Evolutionary conservation across 2,797 vertebrate species (phyloP).

Genomic region (Synanceia verrucosa): DNA sequence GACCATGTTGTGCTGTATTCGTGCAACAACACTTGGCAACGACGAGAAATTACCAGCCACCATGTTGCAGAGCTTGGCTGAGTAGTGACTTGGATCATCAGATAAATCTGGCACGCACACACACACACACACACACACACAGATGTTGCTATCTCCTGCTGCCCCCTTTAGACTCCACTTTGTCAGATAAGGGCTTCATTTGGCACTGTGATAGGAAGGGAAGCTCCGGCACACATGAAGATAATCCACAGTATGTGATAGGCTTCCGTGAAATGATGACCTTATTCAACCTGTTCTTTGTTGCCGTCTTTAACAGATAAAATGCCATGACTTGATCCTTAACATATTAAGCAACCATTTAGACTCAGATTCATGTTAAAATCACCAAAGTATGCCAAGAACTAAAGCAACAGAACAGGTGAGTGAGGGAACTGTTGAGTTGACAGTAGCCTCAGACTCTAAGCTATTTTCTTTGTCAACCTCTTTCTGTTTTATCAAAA

Average conservation of each 20-base stretch:
- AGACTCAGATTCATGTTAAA: background rate
- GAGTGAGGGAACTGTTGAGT: background rate
- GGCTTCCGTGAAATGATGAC: conserved; percentile 33
- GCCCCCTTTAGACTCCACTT: conserved; percentile 58
- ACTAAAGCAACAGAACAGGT: background rate
- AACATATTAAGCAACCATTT: too few relatives aligned
- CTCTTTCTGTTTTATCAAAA: conserved; percentile 5
- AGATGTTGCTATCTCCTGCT: conserved; percentile 51
- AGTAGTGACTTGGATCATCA: conserved; percentile 60
- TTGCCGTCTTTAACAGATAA: conserved; percentile 9
- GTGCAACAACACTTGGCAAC: conserved; percentile 44
- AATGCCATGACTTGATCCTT: too few relatives aligned
- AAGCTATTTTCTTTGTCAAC: background rate
- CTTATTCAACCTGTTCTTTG: conserved; percentile 4
- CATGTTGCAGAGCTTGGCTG: conserved; percentile 44
- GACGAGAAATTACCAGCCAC: conserved; percentile 45
- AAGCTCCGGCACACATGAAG: conserved; percentile 23
- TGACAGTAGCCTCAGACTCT: background rate
- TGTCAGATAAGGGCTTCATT: conserved; percentile 60
- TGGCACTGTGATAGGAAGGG: conserved; percentile 15
- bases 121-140: conserved; percentile 11
- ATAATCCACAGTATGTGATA: conserved; percentile 43
- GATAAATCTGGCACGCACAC: conserved; percentile 42
- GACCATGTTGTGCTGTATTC: conserved; percentile 22
- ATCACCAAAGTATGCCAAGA: background rate